A percentile compares a stretch with the other conserved stretches of the same genome.
Evolutionary conservation across 2,888 invertebrate species (phyloP).

Genomic region (Sesia apiformis): DNA sequence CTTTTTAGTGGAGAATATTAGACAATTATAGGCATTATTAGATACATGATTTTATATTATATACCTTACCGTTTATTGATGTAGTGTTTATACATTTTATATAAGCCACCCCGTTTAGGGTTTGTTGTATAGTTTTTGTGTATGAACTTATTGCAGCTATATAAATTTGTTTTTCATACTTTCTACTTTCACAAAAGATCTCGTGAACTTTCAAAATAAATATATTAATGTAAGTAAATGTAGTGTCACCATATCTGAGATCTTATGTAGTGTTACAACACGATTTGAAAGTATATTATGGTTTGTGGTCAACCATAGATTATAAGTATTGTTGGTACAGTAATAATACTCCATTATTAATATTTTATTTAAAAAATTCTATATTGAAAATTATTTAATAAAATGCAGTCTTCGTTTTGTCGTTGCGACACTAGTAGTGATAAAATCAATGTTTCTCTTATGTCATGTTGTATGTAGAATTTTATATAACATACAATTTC

Average conservation of each 20-base stretch:
- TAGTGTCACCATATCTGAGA: conserved; percentile 21
- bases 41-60: conserved; percentile 40
- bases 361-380: conserved; percentile 65
- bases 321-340: conserved; percentile 62
- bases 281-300: conserved; percentile 39
- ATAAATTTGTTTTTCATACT: conserved; percentile 18
- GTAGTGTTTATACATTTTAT: conserved; percentile 37
- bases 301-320: conserved; percentile 64
- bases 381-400: conserved; percentile 55
- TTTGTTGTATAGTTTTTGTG: conserved; percentile 39
- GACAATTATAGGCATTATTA: conserved; percentile 48
- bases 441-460: conserved; percentile 35
- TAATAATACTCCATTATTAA: conserved; percentile 70
- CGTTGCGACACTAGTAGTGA: conserved; percentile 52
- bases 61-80: conserved; percentile 25
- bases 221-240: conserved; percentile 23
- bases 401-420: conserved; percentile 43
- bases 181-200: conserved; percentile 47
- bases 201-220: conserved; percentile 41
- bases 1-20: conserved; percentile 13
- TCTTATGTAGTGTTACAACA: conserved; percentile 36
- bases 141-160: conserved; percentile 20
- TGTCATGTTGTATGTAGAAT: conserved; percentile 58
- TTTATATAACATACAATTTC: conserved; percentile 56
- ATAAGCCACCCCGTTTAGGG: conserved; percentile 27